phyloP scores from a whole-genome alignment of 2,888 invertebrate genomes.

The Idaea dimidiata region DNA sequence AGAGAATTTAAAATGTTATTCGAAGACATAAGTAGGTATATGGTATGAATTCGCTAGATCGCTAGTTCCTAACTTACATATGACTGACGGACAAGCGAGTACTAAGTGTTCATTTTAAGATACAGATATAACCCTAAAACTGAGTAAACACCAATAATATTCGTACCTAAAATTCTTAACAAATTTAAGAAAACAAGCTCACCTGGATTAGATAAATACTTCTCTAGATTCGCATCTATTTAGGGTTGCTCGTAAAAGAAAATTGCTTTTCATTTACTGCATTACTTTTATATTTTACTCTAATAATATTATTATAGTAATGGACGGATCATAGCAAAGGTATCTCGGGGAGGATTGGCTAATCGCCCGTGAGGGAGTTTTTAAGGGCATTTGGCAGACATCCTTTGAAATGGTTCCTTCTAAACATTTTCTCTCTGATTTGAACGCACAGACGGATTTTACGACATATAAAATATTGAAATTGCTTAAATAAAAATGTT shows the following conservation, averaged over 20 bases:
- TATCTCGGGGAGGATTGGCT: not conserved
- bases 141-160: no score
- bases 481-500: not conserved
- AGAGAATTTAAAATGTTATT: no score
- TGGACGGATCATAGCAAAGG: not conserved
- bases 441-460: not conserved
- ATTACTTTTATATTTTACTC: not conserved
- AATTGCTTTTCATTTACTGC: slow-evolving; percentile 1
- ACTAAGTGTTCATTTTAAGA: no score
- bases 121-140: no score
- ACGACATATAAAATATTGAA: not conserved
- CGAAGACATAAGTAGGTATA: no score
- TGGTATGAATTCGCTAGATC: no score
- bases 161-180: no score
- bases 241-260: not conserved
- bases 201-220: no score
- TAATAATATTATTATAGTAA: not conserved
- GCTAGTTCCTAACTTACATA: no score
- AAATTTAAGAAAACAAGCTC: no score
- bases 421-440: not conserved
- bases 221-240: not conserved
- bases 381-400: not conserved
- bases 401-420: not conserved
- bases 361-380: not conserved
- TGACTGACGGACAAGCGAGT: no score